Conservation (phyloP, 2,888 invertebrate genomes). For the Acronicta aceris region DNA sequence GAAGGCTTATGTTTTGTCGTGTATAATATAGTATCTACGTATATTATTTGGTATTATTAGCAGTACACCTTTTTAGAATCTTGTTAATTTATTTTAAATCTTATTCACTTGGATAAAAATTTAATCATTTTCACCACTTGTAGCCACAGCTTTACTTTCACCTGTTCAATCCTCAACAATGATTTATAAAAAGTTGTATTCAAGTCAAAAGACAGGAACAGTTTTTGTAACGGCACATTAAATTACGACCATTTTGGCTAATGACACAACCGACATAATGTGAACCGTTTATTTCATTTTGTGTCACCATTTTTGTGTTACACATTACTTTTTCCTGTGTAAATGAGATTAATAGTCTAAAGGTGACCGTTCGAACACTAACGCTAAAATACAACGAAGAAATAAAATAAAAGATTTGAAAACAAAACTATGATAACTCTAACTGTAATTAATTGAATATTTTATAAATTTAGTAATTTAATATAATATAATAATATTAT, state of each 20-base stretch:
- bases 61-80: too few species aligned
- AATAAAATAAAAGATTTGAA: slow-evolving; percentile 25
- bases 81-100: neutral
- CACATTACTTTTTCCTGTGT: slow-evolving; percentile 47
- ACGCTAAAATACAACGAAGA: slow-evolving; percentile 21
- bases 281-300: slow-evolving; percentile 52
- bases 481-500: too few species aligned
- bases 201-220: slow-evolving; percentile 54
- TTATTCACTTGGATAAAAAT: neutral
- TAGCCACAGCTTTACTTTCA: slow-evolving; percentile 49
- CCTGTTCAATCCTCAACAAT: slow-evolving; percentile 36
- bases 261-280: slow-evolving; percentile 59
- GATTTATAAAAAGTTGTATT: slow-evolving; percentile 45
- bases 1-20: too few species aligned
- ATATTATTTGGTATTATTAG: too few species aligned
- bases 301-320: slow-evolving; percentile 49
- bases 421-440: slow-evolving; percentile 15
- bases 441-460: slow-evolving; percentile 20
- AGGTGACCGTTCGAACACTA: slow-evolving; percentile 23
- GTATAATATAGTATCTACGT: too few species aligned
- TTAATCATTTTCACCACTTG: slow-evolving; percentile 5
- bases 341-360: slow-evolving; percentile 45
- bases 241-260: slow-evolving; percentile 61
- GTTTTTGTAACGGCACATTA: slow-evolving; percentile 65
- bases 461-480: slow-evolving; percentile 16